phyloP scores from a whole-genome alignment of 2,888 invertebrate species.

The Eurois occulta region DNA sequence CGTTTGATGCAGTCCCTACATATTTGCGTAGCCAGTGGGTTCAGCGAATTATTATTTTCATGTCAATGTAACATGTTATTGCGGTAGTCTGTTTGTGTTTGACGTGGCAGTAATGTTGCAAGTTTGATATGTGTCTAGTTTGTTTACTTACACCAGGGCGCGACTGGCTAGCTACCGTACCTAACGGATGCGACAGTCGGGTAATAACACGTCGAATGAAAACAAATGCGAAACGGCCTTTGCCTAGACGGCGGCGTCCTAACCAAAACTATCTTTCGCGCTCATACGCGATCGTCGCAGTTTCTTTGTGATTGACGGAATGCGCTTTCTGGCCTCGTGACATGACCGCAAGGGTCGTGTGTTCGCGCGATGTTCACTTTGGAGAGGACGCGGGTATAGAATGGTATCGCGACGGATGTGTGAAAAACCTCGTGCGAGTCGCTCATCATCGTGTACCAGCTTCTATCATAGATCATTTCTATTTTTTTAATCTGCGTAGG shows the following conservation, averaged over 20 bases:
- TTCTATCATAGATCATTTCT: too few species aligned
- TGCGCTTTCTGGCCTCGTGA: too few species aligned
- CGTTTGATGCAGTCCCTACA: conserved; percentile 16
- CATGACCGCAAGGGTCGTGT: too few species aligned
- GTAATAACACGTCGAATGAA: background rate
- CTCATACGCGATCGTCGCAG: too few species aligned
- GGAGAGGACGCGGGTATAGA: too few species aligned
- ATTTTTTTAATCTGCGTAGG: too few species aligned
- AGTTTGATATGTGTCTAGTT: background rate
- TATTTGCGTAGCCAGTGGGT: conserved; percentile 4
- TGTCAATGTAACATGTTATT: conserved; percentile 24
- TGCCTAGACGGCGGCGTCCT: background rate
- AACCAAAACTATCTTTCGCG: background rate
- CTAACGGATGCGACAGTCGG: background rate
- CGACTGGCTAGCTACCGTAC: background rate
- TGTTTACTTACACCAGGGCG: background rate
- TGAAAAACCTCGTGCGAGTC: too few species aligned
- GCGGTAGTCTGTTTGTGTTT: conserved; percentile 5
- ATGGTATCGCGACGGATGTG: too few species aligned
- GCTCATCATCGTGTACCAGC: too few species aligned
- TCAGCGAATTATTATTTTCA: conserved; percentile 7
- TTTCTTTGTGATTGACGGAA: too few species aligned
- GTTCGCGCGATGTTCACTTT: too few species aligned
- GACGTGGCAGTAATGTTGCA: conserved; percentile 1
- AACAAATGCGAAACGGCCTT: background rate